Evolutionary conservation across 2,888 invertebrate species (phyloP), one percentile per base, ranked within the genome.

Genomic region (Chrysomela aeneicollis): DNA sequence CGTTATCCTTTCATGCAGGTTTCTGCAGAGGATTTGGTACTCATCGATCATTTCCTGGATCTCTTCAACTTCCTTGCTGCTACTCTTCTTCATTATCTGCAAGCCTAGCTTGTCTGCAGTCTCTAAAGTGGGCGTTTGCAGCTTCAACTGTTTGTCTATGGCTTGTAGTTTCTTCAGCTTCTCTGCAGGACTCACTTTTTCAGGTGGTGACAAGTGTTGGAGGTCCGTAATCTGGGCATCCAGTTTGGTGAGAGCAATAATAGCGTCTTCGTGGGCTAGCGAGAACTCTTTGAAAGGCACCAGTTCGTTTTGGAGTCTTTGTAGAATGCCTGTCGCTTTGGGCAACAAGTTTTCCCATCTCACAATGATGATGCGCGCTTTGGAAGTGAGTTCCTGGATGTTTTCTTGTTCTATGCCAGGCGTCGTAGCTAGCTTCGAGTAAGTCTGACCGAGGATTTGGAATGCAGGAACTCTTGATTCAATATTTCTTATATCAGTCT

Each of bases 151-250:
- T n/a, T 82, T 79, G 72, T 90, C 88, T 47, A 90, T 79, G 1
- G 82, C 86, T 65, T 85, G 84, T 17, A 90, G 76, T 63, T 82
- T 82, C 46, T 81, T 79, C n/a, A 83, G 73, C 63, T 79, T 80
- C 52, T 79, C 79, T 82, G 81, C 67, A 81, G 82, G 69, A 74
- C 86, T 65, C 52, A 83, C 73, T 78, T 84, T 71, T 73, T 83
- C 70, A 76, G 86, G 74, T 70, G 81, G 68, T 0, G 87, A 83
- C 1, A 91, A 83, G 72, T 89, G 89, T 73, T 92, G 86, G 2
- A 91, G 81, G 62, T 92, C 86, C 0, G 92, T 92, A 15, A 94
- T 82, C 37, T 89, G 84, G 0, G 90, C 90, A 73, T 93, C 92
- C 0, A 92, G 86, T 72, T 89, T 88, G 0, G 90, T 90, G 19